Evolutionary conservation across 2,797 vertebrate species (phyloP), one percentile per base, ranked within the genome.

Genomic region (Onychomys torridus): DNA sequence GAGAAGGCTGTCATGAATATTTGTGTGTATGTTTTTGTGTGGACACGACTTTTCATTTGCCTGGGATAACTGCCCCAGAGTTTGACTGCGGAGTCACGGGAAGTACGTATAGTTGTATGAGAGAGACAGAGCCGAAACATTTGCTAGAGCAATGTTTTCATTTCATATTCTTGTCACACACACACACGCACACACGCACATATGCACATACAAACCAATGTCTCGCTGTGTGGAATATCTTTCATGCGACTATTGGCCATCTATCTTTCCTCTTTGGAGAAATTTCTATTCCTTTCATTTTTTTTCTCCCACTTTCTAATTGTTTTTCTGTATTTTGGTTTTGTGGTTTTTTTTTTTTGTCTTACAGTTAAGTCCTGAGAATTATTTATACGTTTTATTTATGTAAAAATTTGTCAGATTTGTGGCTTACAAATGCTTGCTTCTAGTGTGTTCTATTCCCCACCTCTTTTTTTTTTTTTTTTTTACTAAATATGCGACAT

Each of bases 21-120:
- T 59, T 84, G 17, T 34, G 0, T 40, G 4, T 25, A 59, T 29
- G 1, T 87, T 79, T 91, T 63, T 91, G 29, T 79, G 27, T 90
- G 52, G 25, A n/a, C 52, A 6, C 34, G 78, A 67, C 57, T 73
- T 95, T 96, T 92, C 43, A 76, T 52, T 94, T 90, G 59, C 87
- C n/a, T 83, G 57, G 37, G 32, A 81, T 94, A 77, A 71, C 49
- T 91, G 32, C 67, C 43, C 23, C 9, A 17, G 43, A 52, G 61
- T 90, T 57, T 67, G 13, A 37, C 49, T 81, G 19, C 43, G 75
- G 37, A 49, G 77, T 69, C 55, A 4, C 21, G 46, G 6, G 78
- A 78, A 34, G 1, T 37, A 3, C 0, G 10, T 69, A 9, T 52
- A 81, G 46, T 89, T 96, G 92, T 81, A 69, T 92, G 52, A 79